Conservation (phyloP, 2,797 vertebrate species). For the Sebastes trivittatus region DNA sequence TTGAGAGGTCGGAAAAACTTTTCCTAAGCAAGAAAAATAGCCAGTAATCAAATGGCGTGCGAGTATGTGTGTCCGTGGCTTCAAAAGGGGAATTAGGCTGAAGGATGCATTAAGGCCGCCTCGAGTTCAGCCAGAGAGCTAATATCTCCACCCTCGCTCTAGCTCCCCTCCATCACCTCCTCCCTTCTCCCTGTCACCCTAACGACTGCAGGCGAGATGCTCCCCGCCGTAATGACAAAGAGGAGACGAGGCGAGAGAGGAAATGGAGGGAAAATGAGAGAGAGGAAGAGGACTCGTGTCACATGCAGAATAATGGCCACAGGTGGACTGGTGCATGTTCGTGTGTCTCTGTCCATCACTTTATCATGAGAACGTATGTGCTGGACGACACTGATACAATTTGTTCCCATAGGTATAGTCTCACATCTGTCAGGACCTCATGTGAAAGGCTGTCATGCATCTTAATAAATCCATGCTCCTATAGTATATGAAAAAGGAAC, state of each 20-base stretch:
- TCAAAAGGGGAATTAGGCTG: constrained; percentile 10
- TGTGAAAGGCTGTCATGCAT: neutral
- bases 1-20: neutral
- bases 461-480: neutral
- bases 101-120: constrained; percentile 17
- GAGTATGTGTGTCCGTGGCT: neutral
- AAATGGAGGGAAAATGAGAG: constrained; percentile 33
- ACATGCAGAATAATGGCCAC: constrained; percentile 13
- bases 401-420: too few species aligned
- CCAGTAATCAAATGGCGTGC: neutral
- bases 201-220: constrained; percentile 13
- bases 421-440: neutral
- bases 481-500: neutral
- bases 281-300: neutral
- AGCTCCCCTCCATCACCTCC: constrained; percentile 22
- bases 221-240: constrained; percentile 24
- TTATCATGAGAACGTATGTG: neutral
- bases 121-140: constrained; percentile 27
- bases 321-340: neutral
- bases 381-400: neutral
- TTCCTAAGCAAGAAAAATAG: neutral
- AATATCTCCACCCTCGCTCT: neutral
- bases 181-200: constrained; percentile 17
- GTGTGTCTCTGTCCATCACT: neutral
- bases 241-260: constrained; percentile 3